phyloP scores from a whole-genome alignment of 1,140 invertebrate genomes.

The Temnothorax curvispinosus region DNA sequence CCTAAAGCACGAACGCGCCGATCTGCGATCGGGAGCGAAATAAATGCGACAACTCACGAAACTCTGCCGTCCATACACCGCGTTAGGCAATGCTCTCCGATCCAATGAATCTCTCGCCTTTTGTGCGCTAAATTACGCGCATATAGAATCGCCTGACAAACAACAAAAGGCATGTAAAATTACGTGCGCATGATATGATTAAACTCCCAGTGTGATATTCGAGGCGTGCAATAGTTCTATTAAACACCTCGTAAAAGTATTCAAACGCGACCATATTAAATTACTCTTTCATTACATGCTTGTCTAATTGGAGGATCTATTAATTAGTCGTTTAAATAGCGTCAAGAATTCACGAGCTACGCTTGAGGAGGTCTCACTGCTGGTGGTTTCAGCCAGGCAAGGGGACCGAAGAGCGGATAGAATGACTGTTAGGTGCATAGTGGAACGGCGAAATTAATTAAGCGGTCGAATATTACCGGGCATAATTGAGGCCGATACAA shows the following conservation, averaged over 20 bases:
- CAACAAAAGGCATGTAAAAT: conserved; percentile 14
- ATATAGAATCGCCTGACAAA: conserved; percentile 27
- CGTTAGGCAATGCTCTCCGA: not conserved
- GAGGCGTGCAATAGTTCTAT: not conserved
- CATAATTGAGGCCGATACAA: conserved; percentile 22
- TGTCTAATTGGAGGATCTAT: not conserved
- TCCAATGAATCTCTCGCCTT: not conserved
- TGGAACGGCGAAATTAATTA: conserved; percentile 49
- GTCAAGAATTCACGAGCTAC: conserved; percentile 7
- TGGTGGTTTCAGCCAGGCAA: not conserved
- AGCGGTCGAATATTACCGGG: conserved; percentile 25
- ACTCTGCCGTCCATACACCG: conserved; percentile 36
- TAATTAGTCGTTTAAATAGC: conserved; percentile 31
- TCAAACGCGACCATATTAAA: conserved; percentile 7
- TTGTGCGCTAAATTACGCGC: conserved; percentile 3
- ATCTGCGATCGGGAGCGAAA: conserved; percentile 47
- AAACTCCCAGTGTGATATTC: conserved; percentile 1
- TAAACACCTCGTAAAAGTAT: conserved; percentile 4
- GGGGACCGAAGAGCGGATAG: not conserved
- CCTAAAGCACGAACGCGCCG: conserved; percentile 48
- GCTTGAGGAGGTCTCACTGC: not conserved
- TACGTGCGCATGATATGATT: conserved; percentile 22
- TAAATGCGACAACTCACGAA: conserved; percentile 64
- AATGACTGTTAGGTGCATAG: not conserved
- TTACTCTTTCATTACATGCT: conserved; percentile 6